phyloP scores from a whole-genome alignment of 2,797 vertebrate genomes.

The Chelmon rostratus region DNA sequence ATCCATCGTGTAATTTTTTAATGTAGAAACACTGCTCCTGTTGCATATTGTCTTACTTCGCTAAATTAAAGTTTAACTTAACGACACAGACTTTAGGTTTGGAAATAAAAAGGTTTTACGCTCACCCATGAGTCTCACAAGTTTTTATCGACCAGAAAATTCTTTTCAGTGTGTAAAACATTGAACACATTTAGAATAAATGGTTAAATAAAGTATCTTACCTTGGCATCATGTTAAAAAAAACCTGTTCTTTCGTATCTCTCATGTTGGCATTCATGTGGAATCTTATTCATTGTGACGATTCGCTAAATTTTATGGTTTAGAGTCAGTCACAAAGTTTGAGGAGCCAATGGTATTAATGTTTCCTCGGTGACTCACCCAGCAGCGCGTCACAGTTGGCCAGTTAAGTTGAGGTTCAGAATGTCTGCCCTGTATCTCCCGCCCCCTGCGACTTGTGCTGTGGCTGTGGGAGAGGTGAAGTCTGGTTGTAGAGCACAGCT shows the following conservation, averaged over 20 bases:
- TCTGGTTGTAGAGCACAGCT: conserved; percentile 36
- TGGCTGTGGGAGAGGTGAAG: conserved; percentile 30
- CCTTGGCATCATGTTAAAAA: not conserved
- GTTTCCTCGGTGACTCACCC: conserved; percentile 49
- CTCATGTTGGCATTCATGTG: conserved; percentile 34
- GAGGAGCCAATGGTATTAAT: conserved; percentile 55
- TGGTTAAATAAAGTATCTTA: conserved; percentile 42
- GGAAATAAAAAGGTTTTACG: not conserved
- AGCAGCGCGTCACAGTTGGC: conserved; percentile 52
- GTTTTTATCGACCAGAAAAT: not conserved
- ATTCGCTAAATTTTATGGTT: conserved; percentile 57
- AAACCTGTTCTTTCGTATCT: conserved; percentile 39
- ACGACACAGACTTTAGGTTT: not conserved
- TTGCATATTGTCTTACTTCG: not conserved
- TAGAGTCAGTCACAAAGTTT: not conserved
- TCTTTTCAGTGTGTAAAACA: not conserved
- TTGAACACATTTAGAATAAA: accelerated
- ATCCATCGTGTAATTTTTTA: not conserved
- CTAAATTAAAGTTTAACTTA: not conserved
- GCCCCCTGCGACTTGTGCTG: conserved; percentile 38
- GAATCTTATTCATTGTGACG: conserved; percentile 71
- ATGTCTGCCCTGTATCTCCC: conserved; percentile 48
- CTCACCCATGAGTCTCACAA: not conserved
- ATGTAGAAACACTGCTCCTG: not conserved
- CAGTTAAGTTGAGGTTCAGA: conserved; percentile 55